Conservation (phyloP, 2,797 vertebrate species). For the Falco concolor region DNA sequence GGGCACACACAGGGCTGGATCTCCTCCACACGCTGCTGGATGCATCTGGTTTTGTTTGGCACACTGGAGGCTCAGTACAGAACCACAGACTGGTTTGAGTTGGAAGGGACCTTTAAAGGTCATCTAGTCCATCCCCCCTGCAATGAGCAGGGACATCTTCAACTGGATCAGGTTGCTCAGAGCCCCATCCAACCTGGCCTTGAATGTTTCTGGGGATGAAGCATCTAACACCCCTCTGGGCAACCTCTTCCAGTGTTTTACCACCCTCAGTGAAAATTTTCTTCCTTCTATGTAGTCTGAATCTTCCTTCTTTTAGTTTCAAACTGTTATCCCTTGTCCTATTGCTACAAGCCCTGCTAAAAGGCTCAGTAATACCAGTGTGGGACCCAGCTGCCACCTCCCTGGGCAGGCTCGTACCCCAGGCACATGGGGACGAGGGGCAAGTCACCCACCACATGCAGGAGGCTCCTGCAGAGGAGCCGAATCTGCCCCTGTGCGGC, state of each 20-base stretch:
- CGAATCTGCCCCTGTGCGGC: too few species aligned
- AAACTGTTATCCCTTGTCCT: background rate
- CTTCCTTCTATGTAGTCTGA: background rate
- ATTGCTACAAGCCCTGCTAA: background rate
- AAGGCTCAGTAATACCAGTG: background rate
- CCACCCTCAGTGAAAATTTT: background rate
- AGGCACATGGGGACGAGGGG: background rate
- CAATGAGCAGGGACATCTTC: background rate
- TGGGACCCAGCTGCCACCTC: background rate
- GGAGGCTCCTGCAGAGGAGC: background rate
- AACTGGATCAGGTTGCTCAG: rapidly evolving
- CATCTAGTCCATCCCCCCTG: background rate
- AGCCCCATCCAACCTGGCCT: rapidly evolving
- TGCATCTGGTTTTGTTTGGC: background rate
- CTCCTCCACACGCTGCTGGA: background rate
- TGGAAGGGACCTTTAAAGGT: background rate
- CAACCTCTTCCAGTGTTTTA: background rate
- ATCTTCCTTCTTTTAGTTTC: background rate
- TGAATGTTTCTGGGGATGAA: background rate
- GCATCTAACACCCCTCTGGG: background rate
- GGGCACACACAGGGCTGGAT: rapidly evolving
- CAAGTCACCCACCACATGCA: rapidly evolving
- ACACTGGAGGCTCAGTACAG: background rate
- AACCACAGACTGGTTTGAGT: background rate
- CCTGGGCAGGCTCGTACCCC: background rate